phyloP scores from a whole-genome alignment of 2,888 invertebrate species.

The Labia minor region DNA sequence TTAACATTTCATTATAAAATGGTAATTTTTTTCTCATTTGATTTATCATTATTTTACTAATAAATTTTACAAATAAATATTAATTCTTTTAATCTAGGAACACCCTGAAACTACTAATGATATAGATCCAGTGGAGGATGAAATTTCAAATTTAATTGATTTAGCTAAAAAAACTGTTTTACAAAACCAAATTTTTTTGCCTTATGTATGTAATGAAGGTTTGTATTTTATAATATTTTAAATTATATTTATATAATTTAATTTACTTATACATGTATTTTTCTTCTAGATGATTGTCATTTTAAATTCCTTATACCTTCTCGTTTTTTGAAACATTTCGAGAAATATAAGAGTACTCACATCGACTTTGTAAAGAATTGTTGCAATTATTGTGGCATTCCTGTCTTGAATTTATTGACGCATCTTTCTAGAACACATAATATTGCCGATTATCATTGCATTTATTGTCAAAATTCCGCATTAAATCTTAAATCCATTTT shows the following conservation, averaged over 20 bases:
- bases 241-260: background rate
- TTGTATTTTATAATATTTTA: background rate
- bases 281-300: background rate
- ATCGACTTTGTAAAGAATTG: background rate
- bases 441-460: constrained; percentile 40
- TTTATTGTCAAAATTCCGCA: constrained; percentile 40
- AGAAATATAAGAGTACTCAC: background rate
- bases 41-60: background rate
- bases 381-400: background rate
- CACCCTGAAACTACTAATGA: background rate
- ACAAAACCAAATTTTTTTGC: background rate
- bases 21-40: background rate
- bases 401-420: background rate
- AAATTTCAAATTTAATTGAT: background rate
- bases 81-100: too few relatives aligned
- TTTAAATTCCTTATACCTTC: background rate
- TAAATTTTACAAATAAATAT: background rate
- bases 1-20: background rate
- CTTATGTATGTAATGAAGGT: background rate
- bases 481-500: constrained; percentile 36
- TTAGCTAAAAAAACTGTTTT: background rate
- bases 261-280: background rate
- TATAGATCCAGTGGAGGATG: background rate
- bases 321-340: background rate
- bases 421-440: constrained; percentile 38